Evolutionary conservation across 2,797 vertebrate species (phyloP), one percentile per base, ranked within the genome.

Genomic region (Eurystomus glaucurus): DNA sequence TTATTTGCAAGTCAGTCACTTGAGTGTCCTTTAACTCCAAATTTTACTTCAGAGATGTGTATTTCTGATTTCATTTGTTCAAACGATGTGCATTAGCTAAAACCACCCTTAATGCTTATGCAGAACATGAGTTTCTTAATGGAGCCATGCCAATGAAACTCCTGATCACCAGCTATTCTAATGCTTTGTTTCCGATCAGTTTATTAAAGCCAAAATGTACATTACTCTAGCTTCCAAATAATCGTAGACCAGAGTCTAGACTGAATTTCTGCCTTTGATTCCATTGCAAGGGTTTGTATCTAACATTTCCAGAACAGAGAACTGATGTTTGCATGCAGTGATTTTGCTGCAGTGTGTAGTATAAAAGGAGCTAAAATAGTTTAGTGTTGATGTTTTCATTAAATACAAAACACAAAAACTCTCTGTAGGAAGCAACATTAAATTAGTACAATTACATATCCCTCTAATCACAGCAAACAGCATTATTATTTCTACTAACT

Each of bases 251-350:
- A 51, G 15, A 72, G 61, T 54, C 37, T 35, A 70, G n/a, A 54
- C 52, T 64, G 39, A 78, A 68, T 50, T 75, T 94, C n/a, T 77
- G 16, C 35, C 31, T 66, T 86, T 91, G 43, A 91, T 96, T 92
- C 25, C 16, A 4, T 74, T 70, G 22, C 50, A 83, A n/a, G 31
- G 8, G 5, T 86, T 93, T 50, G 4, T 51, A 45, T 31, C 14
- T 60, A 4, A 6, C 71, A 7, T n/a, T 85, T 82, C 33, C 19
- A 20, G 26, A 85, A 29, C 2, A 6, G 15, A 60, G 20, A 89
- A 41, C 8, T 48, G 11, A 50, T 69, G 17, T 68, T 91, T 11
- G 8, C 6, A 10, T 17, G 14, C 33, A 55, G 37, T 81, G 29
- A 65, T 43, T 95, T 85, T 83, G 43, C n/a, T 83, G 61, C 13